These are phyloP conservation scores for Uria lomvia DNA, from an alignment of 2,113 vertebrate genomes.

Conservation along the genomic window DNA sequence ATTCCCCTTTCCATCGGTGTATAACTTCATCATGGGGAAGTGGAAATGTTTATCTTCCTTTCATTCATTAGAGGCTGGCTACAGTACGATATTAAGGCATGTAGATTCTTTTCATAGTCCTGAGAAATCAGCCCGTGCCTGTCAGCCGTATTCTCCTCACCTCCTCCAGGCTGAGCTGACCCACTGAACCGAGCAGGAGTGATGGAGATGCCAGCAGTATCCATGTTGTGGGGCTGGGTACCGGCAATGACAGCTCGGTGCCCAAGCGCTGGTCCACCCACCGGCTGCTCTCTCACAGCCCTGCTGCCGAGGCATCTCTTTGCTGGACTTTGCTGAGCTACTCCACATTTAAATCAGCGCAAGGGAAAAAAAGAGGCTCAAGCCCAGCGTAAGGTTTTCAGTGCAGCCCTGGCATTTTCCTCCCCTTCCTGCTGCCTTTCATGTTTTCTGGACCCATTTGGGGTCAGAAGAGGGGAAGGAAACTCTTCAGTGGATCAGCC, in stretches of 20 bases:
- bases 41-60: neutral
- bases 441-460: neutral
- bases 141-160: neutral
- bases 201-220: neutral
- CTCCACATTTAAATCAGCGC: neutral
- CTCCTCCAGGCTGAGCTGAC: neutral
- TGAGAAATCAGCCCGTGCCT: neutral
- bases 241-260: accelerated
- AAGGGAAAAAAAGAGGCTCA: neutral
- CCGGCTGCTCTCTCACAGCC: neutral
- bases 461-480: neutral
- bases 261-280: neutral
- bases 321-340: neutral
- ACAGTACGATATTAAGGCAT: neutral
- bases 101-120: neutral
- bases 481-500: neutral
- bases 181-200: neutral
- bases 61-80: neutral
- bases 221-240: neutral
- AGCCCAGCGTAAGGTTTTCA: neutral
- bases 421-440: neutral
- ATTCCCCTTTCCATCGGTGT: neutral
- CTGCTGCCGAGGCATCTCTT: accelerated
- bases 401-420: neutral
- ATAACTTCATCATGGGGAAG: neutral